Evolutionary conservation across 2,113 vertebrate genomes (phyloP), one percentile per base, ranked within the genome.

Genomic region (Ciconia boyciana): DNA sequence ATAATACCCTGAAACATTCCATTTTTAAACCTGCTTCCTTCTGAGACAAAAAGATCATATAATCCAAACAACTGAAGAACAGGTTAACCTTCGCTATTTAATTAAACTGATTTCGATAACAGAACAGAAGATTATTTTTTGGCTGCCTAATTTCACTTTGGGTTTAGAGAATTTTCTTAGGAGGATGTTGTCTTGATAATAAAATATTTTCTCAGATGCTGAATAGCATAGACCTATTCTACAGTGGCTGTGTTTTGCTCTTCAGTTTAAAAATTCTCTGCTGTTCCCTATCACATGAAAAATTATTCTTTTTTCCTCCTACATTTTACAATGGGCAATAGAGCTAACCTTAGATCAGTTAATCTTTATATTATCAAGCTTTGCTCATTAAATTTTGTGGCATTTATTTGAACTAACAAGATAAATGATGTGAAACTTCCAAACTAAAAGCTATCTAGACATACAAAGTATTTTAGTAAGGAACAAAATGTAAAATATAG

Each of bases 391-490:
- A n/a, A 80, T 94, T 95, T 96, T 57, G 68, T n/a, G 55, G 36
- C 57, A 91, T 75, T 85, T 97, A 93, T 57, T 93, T 95, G 60
- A 93, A 86, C 80, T 69, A 93, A 80, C n/a, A 89, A 91, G 94
- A 92, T 39, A 80, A 92, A 92, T 77, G 9, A 86, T 48, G 44
- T 79, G 28, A 70, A 97, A 66, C 26, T 95, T 82, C 13, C 44
- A 79, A 87, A 64, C 19, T 93, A 70, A 94, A 90, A 92, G 13
- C 48, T 75, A 52, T 29, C 16, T 60, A 87, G 84, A 62, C 39
- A 77, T 69, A 61, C 13, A 69, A 55, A 72, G 16, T 32, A 87
- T 79, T 76, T 92, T 46, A 91, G 22, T 41, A 66, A 51, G 51
- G 55, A 92, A 90, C 21, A 87, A 94, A 91, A 89, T 1, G 1